Percentiles rank a stretch among this genome's conserved stretches.
phyloP scores from a whole-genome alignment of 2,888 invertebrate genomes.

The Scaptomyza caliginosa region DNA sequence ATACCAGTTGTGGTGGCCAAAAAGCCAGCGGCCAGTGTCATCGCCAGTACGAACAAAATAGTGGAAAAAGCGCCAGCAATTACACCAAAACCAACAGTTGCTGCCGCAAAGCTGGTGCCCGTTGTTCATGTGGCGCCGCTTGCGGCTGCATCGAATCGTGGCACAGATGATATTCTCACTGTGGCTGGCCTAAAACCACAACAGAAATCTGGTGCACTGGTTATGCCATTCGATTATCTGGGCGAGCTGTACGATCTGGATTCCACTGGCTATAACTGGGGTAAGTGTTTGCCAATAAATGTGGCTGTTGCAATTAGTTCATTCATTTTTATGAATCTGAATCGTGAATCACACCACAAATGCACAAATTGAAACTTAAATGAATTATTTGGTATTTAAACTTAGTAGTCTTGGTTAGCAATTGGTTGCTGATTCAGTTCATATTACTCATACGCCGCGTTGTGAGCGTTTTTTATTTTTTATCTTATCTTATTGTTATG shows the following conservation, averaged over 20 bases:
- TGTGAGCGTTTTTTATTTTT: not conserved
- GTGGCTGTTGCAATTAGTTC: not conserved
- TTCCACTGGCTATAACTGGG: constrained; percentile 80
- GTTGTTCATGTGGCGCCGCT: not conserved
- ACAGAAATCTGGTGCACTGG: constrained; percentile 71
- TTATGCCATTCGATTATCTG: constrained; percentile 74
- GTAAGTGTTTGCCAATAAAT: constrained; percentile 66
- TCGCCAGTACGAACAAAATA: constrained; percentile 13
- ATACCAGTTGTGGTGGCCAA: constrained; percentile 39
- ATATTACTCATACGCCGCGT: constrained; percentile 69
- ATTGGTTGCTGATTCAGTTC: constrained; percentile 56
- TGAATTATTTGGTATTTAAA: not conserved
- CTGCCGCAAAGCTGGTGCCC: constrained; percentile 16
- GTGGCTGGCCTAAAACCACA: constrained; percentile 68
- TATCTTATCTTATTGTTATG: constrained; percentile 59
- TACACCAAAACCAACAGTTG: constrained; percentile 12
- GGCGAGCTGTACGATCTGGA: constrained; percentile 80
- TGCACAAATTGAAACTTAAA: not conserved
- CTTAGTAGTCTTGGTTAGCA: not conserved
- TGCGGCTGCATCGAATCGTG: constrained; percentile 53
- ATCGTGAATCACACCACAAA: not conserved
- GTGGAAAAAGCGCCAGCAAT: constrained; percentile 15
- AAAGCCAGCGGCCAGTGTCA: constrained; percentile 11
- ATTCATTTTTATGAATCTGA: not conserved
- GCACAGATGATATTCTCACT: constrained; percentile 67